Conservation (phyloP, 2,113 vertebrate species). For the Sylvilagus bachmani region DNA sequence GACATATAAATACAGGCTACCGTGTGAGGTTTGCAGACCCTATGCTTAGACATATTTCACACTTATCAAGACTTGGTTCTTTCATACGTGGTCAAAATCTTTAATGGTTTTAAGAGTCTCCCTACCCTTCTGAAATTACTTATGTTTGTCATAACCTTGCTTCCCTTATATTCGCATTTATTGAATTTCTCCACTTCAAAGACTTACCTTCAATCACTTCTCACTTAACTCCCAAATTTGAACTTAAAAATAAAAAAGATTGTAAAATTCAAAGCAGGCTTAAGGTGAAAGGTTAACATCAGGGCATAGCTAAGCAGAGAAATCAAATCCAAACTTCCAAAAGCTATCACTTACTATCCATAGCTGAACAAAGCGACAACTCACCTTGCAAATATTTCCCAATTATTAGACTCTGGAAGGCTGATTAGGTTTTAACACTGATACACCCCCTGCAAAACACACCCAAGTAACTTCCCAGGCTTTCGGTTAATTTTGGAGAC, state of each 20-base stretch:
- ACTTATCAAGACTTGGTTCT: background rate
- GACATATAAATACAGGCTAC: background rate
- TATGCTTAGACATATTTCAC: background rate
- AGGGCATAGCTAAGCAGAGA: background rate
- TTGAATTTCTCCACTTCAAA: background rate
- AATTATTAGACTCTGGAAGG: background rate
- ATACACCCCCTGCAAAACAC: background rate
- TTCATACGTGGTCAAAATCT: background rate
- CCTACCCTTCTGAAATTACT: background rate
- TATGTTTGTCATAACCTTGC: background rate
- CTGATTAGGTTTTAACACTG: background rate
- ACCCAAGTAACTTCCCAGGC: background rate
- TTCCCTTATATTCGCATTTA: background rate
- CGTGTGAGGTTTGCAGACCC: background rate
- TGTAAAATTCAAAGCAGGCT: background rate
- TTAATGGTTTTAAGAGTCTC: background rate
- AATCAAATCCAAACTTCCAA: background rate
- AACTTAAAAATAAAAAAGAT: background rate
- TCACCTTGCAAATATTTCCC: background rate
- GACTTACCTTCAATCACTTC: background rate
- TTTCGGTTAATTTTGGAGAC: background rate
- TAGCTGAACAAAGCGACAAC: background rate
- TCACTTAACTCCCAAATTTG: background rate
- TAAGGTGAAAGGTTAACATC: background rate
- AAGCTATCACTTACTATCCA: background rate